phyloP scores from a whole-genome alignment of 2,888 invertebrate genomes.

The Xanthia togata region DNA sequence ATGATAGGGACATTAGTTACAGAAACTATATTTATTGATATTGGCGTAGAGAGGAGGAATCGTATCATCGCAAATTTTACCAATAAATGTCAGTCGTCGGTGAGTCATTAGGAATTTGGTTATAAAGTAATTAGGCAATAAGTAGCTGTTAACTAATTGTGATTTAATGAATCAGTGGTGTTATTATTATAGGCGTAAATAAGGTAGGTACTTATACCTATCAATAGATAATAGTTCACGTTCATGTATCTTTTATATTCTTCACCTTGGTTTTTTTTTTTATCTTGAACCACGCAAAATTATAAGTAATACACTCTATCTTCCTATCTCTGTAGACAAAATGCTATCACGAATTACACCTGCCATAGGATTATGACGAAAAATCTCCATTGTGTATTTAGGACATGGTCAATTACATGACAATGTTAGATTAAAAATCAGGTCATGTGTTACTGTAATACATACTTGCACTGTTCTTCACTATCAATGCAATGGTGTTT shows the following conservation, averaged over 20 bases:
- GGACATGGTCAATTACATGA: constrained; percentile 79
- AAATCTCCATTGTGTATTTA: constrained; percentile 72
- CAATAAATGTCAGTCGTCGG: neutral
- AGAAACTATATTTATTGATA: no score
- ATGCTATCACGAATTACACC: constrained; percentile 67
- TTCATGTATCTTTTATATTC: constrained; percentile 57
- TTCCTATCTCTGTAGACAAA: constrained; percentile 71
- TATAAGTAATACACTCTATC: constrained; percentile 69
- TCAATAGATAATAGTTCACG: constrained; percentile 48
- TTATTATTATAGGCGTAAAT: constrained; percentile 5
- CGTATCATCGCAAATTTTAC: neutral
- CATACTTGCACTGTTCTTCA: constrained; percentile 44
- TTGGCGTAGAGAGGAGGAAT: neutral
- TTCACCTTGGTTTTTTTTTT: constrained; percentile 62
- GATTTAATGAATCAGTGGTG: constrained; percentile 35
- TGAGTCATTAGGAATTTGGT: neutral
- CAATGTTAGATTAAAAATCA: constrained; percentile 63
- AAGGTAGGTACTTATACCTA: neutral
- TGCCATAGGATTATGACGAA: constrained; percentile 63
- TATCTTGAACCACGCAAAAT: constrained; percentile 70
- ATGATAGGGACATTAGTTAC: no score
- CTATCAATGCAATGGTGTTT: constrained; percentile 48
- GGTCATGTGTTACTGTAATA: constrained; percentile 52
- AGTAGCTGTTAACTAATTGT: neutral
- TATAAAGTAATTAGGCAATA: constrained; percentile 8